Percentiles rank a stretch among this genome's conserved stretches.
Conservation (phyloP, 2,888 invertebrate genomes). For the Drosophila colorata region DNA sequence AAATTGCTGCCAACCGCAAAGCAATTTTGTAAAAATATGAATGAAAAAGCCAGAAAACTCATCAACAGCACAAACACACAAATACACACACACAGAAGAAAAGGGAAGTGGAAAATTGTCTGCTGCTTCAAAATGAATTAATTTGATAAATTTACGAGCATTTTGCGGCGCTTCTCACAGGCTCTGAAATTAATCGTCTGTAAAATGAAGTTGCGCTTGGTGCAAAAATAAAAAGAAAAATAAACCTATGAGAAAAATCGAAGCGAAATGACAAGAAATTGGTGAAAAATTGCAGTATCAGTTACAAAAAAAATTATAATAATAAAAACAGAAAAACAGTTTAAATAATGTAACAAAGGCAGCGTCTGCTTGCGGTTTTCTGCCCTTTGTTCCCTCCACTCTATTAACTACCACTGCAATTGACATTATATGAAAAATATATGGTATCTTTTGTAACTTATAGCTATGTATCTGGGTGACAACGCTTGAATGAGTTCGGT, state of each 20-base stretch:
- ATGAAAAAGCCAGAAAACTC: constrained; percentile 52
- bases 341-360: constrained; percentile 52
- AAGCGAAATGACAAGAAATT: constrained; percentile 47
- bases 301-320: constrained; percentile 10
- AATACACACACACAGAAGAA: constrained; percentile 1
- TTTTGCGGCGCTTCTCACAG: constrained; percentile 18
- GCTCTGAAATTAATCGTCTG: constrained; percentile 56
- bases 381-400: neutral
- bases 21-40: constrained; percentile 63
- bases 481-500: constrained; percentile 55
- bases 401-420: constrained; percentile 30
- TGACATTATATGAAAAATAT: constrained; percentile 51
- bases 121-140: constrained; percentile 67
- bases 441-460: constrained; percentile 56
- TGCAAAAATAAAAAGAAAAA: constrained; percentile 9
- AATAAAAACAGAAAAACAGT: constrained; percentile 29
- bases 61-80: constrained; percentile 30
- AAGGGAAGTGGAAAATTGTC: constrained; percentile 48
- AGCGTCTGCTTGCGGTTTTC: constrained; percentile 54
- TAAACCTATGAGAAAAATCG: constrained; percentile 28
- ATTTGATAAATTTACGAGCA: constrained; percentile 56
- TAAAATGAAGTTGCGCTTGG: constrained; percentile 35
- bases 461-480: constrained; percentile 36
- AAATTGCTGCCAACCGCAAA: constrained; percentile 69
- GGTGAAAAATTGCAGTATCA: constrained; percentile 66